Evolutionary conservation across 2,797 vertebrate species (phyloP).

Genomic region (Rhynchotus rufescens): DNA sequence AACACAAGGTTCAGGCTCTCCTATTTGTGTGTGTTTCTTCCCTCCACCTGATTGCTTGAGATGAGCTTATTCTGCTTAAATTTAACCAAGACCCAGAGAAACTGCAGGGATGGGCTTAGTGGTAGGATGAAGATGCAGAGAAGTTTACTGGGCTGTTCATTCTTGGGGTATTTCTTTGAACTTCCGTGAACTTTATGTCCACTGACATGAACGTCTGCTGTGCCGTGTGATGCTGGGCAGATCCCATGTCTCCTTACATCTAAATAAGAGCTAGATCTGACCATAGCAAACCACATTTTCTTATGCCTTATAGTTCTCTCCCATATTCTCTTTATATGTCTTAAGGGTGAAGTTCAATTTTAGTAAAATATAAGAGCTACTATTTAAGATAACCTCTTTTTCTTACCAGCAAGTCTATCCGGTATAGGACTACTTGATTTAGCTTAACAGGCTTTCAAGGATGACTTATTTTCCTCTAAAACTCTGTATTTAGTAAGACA

Average conservation of each 20-base stretch:
- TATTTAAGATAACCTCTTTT: not conserved
- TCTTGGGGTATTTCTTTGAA: not conserved
- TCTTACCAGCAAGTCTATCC: not conserved
- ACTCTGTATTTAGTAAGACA: not conserved
- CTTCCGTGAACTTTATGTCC: not conserved
- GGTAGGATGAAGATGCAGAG: not conserved
- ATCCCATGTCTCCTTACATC: not conserved
- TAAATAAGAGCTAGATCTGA: not conserved
- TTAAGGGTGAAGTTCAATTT: constrained; percentile 3
- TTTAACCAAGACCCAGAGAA: not conserved
- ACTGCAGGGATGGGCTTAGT: not conserved
- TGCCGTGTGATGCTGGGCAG: not conserved
- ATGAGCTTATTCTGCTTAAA: not conserved
- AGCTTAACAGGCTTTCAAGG: not conserved
- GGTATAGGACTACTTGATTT: not conserved
- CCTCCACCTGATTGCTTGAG: not conserved
- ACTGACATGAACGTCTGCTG: not conserved
- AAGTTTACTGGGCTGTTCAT: not conserved
- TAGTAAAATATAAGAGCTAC: not conserved
- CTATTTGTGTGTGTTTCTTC: not conserved
- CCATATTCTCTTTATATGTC: not conserved
- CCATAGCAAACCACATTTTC: not conserved
- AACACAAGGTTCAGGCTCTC: not conserved
- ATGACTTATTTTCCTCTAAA: not conserved
- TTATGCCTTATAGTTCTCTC: not conserved